Evolutionary conservation across 2,888 invertebrate species (phyloP).

Genomic region (Drosophila prostipennis): DNA sequence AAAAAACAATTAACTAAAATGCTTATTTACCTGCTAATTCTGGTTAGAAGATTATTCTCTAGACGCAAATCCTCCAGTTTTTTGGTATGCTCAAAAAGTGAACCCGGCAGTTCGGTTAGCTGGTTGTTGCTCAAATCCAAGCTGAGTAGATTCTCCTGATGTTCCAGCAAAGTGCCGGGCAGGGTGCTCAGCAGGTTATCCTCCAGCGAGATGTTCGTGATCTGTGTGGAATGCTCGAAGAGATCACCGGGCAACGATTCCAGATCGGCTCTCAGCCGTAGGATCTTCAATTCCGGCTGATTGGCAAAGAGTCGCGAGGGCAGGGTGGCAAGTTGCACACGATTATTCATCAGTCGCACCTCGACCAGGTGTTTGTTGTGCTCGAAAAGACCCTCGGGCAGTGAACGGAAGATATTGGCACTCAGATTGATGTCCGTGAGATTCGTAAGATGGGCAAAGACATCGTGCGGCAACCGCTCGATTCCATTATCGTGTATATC

Average conservation of each 20-base stretch:
- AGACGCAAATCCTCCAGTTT: slow-evolving; percentile 87
- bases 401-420: slow-evolving; percentile 87
- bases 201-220: slow-evolving; percentile 87
- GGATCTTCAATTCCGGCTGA: slow-evolving; percentile 85
- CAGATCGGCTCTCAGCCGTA: slow-evolving; percentile 87
- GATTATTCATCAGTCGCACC: slow-evolving; percentile 86
- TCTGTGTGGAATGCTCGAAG: slow-evolving; percentile 86
- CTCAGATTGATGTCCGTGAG: slow-evolving; percentile 88
- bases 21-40: slow-evolving; percentile 86
- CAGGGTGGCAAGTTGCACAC: slow-evolving; percentile 86
- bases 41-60: slow-evolving; percentile 87
- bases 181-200: slow-evolving; percentile 86
- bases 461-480: slow-evolving; percentile 86
- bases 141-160: slow-evolving; percentile 86
- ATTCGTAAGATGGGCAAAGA: slow-evolving; percentile 87
- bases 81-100: slow-evolving; percentile 86
- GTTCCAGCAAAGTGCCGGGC: slow-evolving; percentile 87
- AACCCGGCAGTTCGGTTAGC: slow-evolving; percentile 86
- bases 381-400: slow-evolving; percentile 87
- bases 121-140: slow-evolving; percentile 89
- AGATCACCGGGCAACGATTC: slow-evolving; percentile 86
- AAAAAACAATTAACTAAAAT: neutral
- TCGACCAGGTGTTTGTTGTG: slow-evolving; percentile 85
- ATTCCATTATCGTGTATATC: slow-evolving; percentile 89
- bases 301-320: slow-evolving; percentile 87